A percentile compares a stretch with the other conserved stretches of the same genome.
Evolutionary conservation across 1,140 invertebrate genomes (phyloP).

Genomic region (Leucophenga varia): DNA sequence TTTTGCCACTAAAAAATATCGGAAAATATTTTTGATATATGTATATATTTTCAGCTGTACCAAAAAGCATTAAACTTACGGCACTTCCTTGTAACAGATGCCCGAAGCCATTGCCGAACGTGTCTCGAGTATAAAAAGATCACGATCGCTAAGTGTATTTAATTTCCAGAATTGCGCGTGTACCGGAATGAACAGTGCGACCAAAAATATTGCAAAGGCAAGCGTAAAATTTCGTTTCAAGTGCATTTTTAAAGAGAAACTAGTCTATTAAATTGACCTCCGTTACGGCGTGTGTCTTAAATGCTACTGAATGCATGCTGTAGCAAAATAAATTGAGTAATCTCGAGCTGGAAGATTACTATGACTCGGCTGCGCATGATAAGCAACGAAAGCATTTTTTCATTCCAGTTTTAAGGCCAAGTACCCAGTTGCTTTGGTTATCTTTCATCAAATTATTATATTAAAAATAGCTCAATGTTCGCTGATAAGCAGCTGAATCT

Average conservation of each 20-base stretch:
- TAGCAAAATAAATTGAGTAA: too few species aligned
- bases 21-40: not conserved
- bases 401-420: too few species aligned
- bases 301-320: slow-evolving; percentile 1
- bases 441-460: too few species aligned
- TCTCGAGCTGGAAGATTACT: too few species aligned
- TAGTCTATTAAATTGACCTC: not conserved
- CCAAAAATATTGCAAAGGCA: not conserved
- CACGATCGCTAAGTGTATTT: slow-evolving; percentile 8
- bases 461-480: too few species aligned
- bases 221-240: not conserved
- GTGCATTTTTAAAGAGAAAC: slow-evolving; percentile 2
- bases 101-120: slow-evolving; percentile 32
- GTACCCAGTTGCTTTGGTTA: too few species aligned
- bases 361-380: too few species aligned
- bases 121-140: slow-evolving; percentile 19
- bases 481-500: too few species aligned
- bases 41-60: not conserved
- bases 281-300: not conserved
- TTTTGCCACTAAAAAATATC: slow-evolving; percentile 20
- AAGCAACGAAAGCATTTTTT: too few species aligned
- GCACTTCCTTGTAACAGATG: slow-evolving; percentile 59
- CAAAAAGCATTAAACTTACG: too few species aligned
- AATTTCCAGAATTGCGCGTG: slow-evolving; percentile 16
- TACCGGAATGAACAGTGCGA: not conserved